Percentiles rank a stretch among this genome's conserved stretches.
phyloP scores from a whole-genome alignment of 2,888 invertebrate species.

The Adelphocoris suturalis region DNA sequence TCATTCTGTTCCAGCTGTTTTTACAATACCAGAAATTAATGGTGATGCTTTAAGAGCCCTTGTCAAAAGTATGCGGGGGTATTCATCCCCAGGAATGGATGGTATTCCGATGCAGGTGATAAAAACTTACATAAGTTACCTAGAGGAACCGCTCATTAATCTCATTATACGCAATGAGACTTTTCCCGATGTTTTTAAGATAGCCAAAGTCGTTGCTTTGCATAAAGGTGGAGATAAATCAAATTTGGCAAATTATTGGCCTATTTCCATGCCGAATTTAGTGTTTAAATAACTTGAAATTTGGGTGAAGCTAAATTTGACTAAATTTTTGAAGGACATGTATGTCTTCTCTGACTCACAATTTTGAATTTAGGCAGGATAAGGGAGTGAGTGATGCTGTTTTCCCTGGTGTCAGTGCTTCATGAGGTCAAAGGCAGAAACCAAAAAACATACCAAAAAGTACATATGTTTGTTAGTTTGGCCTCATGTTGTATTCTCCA shows the following conservation, averaged over 20 bases:
- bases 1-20: neutral
- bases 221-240: conserved; percentile 3
- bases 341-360: neutral
- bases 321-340: neutral
- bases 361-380: neutral
- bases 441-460: too few relatives aligned
- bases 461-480: too few relatives aligned
- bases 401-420: neutral
- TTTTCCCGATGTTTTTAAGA: neutral
- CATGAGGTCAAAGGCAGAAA: neutral
- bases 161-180: neutral
- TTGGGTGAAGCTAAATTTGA: neutral
- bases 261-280: neutral
- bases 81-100: too few relatives aligned
- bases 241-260: too few relatives aligned
- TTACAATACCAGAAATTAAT: neutral
- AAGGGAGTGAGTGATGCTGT: neutral
- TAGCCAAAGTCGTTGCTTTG: neutral
- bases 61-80: neutral
- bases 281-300: neutral
- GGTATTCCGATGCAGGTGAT: neutral
- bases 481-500: too few relatives aligned
- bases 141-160: neutral
- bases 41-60: neutral
- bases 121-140: neutral